A percentile compares a stretch with the other conserved stretches of the same genome.
Evolutionary conservation across 2,113 vertebrate species (phyloP).

Genomic region (Serilophus lunatus): DNA sequence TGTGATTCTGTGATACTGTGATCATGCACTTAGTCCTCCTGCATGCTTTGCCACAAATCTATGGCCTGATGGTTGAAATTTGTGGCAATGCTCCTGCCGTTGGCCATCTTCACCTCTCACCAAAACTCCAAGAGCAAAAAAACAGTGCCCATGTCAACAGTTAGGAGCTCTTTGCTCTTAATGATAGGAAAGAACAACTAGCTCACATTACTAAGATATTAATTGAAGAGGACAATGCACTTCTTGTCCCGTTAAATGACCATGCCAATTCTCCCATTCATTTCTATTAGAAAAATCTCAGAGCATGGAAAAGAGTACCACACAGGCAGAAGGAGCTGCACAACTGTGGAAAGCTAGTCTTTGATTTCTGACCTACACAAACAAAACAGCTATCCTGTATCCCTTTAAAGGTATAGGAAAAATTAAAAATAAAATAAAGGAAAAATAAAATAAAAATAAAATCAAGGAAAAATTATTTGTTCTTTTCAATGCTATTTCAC

Average conservation of each 20-base stretch:
- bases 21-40: background rate
- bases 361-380: background rate
- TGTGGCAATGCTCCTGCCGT: background rate
- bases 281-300: background rate
- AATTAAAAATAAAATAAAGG: no score
- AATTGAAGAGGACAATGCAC: background rate
- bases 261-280: background rate
- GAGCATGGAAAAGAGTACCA: background rate
- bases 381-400: background rate
- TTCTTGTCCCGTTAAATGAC: background rate
- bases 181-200: background rate
- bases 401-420: background rate
- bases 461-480: background rate
- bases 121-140: background rate
- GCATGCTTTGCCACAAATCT: fast-evolving
- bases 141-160: background rate
- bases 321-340: background rate
- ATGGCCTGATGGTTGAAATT: background rate
- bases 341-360: background rate
- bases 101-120: background rate
- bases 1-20: no score
- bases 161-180: background rate
- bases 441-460: no score
- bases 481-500: background rate
- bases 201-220: background rate